These are phyloP conservation scores for Theocolax elegans DNA, from an alignment of 1,140 invertebrate genomes.

Conservation along the genomic window DNA sequence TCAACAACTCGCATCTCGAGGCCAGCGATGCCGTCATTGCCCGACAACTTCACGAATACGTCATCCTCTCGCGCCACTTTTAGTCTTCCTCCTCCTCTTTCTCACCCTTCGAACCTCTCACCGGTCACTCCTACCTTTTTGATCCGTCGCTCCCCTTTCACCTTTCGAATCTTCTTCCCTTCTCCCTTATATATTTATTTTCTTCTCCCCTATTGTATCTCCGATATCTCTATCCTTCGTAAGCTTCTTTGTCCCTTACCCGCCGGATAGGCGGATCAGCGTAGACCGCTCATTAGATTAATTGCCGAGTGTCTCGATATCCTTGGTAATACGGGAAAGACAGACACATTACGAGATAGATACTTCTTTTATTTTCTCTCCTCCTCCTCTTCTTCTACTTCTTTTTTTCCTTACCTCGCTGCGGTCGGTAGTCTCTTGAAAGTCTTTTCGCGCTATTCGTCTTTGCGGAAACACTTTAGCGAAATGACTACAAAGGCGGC, in stretches of 20 bases:
- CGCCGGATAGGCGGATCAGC: not conserved
- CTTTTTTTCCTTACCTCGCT: not conserved
- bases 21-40: slow-evolving; percentile 58
- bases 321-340: not conserved
- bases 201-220: not conserved
- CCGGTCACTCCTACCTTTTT: not conserved
- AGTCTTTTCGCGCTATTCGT: slow-evolving; percentile 6
- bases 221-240: not conserved
- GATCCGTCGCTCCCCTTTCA: no score
- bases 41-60: slow-evolving; percentile 55
- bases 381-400: not conserved
- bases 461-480: slow-evolving; percentile 28
- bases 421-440: not conserved
- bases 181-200: not conserved
- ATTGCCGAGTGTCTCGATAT: not conserved
- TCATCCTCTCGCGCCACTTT: slow-evolving; percentile 4
- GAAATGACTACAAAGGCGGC: slow-evolving; percentile 21
- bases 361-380: not conserved
- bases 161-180: no score
- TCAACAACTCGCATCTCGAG: slow-evolving; percentile 64
- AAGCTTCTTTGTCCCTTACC: not conserved
- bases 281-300: slow-evolving; percentile 1
- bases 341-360: not conserved
- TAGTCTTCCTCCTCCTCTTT: not conserved
- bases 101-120: not conserved